Evolutionary conservation across 2,797 vertebrate species (phyloP), one percentile per base, ranked within the genome.

Genomic region (Tenualosa thibaudeaui): DNA sequence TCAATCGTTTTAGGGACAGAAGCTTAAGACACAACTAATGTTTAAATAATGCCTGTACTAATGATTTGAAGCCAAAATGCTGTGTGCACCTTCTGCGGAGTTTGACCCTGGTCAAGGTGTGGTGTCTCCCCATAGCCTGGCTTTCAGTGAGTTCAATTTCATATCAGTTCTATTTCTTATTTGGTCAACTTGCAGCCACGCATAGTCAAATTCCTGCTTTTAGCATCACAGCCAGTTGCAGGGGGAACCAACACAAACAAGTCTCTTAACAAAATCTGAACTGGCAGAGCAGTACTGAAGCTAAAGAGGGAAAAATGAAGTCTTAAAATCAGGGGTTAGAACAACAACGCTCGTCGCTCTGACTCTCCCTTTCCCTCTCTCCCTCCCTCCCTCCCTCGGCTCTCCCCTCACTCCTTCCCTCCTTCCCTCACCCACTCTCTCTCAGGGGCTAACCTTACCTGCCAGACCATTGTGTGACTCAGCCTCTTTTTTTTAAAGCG

Each of bases 391-490:
- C 83, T 26, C 81, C 71, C 83, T 26, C 81, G 62, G 6, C 53
- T 12, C 43, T 13, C 2, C 40, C 17, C 43, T 31, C 82, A 3
- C 54, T n/a, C 12, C 68, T 68, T 17, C 86, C 65, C 50, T 37
- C 51, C 4, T 68, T n/a, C 53, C 19, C 53, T 26, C 89, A 86
- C 87, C 89, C 85, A 90, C 89, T 62, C 58, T 86, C 62, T 89
- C 89, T 90, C 90, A 91, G 90, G 93, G 90, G 71, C 71, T 78
- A 78, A 78, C 71, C 71, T 78, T 78, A 65, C 56, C 71, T 82
- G 60, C 53, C 78, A 19, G 83, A 58, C 81, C 82, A 82, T 88
- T 51, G 85, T 81, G 89, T 92, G 91, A 91, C 83, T 91, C 85
- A 89, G 82, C 87, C 87, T 84, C 88, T 82, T 46, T 51, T 86